phyloP scores from a whole-genome alignment of 2,797 vertebrate genomes.

The Ciconia nigra region DNA sequence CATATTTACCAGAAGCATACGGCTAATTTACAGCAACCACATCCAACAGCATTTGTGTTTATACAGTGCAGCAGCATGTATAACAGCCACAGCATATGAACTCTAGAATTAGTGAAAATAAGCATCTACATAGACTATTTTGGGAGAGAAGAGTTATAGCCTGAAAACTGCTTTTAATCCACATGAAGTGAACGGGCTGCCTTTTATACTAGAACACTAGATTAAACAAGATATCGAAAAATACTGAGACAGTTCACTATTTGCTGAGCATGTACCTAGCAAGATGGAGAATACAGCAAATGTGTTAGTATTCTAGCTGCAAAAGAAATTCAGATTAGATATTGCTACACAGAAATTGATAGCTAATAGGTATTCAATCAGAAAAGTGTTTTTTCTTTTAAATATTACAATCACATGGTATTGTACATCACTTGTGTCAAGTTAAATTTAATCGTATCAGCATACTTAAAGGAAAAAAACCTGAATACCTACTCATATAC shows the following conservation, averaged over 20 bases:
- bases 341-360: conserved; percentile 13
- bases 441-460: conserved; percentile 56
- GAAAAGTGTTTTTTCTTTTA: conserved; percentile 41
- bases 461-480: neutral
- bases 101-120: neutral
- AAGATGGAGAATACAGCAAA: conserved; percentile 16
- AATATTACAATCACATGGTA: conserved; percentile 30
- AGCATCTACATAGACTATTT: neutral
- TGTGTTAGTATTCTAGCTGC: neutral
- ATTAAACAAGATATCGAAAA: conserved; percentile 54
- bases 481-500: neutral
- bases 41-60: neutral
- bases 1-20: neutral
- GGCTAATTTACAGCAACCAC: neutral
- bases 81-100: neutral
- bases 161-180: conserved; percentile 57
- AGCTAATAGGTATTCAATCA: conserved; percentile 37
- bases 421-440: conserved; percentile 36
- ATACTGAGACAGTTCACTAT: conserved; percentile 9
- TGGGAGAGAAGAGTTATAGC: conserved; percentile 14
- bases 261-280: neutral
- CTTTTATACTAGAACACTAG: neutral
- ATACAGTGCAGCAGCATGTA: neutral
- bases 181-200: conserved; percentile 21
- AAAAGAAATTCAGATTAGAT: conserved; percentile 44